These are phyloP conservation scores for Odontamblyopus rebecca DNA, from an alignment of 2,797 vertebrate species.

Conservation along the genomic window DNA sequence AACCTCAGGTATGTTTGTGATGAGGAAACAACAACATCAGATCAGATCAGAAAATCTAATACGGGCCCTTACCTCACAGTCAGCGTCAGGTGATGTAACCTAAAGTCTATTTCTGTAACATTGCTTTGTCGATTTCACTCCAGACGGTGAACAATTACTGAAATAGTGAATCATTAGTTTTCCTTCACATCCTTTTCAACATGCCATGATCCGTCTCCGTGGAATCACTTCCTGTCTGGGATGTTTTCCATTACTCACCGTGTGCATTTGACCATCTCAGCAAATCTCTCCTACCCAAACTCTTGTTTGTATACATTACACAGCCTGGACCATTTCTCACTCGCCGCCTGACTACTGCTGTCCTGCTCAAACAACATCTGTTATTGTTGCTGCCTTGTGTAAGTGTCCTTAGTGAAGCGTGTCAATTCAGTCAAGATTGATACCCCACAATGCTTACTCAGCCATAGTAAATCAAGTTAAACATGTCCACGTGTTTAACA, in stretches of 20 bases:
- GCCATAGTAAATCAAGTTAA: neutral
- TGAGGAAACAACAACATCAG: too few species aligned
- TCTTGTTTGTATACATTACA: constrained; percentile 32
- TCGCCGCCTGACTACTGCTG: constrained; percentile 2
- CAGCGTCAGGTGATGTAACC: constrained; percentile 47
- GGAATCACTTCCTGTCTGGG: constrained; percentile 71
- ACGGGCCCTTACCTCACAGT: constrained; percentile 29
- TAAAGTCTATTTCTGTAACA: neutral
- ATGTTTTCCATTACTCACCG: constrained; percentile 76
- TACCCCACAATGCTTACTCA: neutral
- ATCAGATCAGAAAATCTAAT: too few species aligned
- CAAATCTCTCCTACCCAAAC: constrained; percentile 42
- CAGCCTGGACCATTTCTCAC: constrained; percentile 29
- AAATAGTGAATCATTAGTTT: constrained; percentile 75
- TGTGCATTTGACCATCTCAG: constrained; percentile 66
- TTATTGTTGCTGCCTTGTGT: constrained; percentile 16
- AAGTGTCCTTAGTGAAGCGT: constrained; percentile 6
- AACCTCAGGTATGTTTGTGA: too few species aligned
- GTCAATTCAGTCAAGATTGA: constrained; percentile 16
- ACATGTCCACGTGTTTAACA: neutral
- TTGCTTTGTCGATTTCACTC: constrained; percentile 56
- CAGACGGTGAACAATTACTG: constrained; percentile 60
- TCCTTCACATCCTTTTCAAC: constrained; percentile 70
- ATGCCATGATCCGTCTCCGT: constrained; percentile 71
- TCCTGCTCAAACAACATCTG: constrained; percentile 16